Evolutionary conservation across 2,888 invertebrate genomes (phyloP), one percentile per base, ranked within the genome.

Genomic region (Cartodere bifasciata): DNA sequence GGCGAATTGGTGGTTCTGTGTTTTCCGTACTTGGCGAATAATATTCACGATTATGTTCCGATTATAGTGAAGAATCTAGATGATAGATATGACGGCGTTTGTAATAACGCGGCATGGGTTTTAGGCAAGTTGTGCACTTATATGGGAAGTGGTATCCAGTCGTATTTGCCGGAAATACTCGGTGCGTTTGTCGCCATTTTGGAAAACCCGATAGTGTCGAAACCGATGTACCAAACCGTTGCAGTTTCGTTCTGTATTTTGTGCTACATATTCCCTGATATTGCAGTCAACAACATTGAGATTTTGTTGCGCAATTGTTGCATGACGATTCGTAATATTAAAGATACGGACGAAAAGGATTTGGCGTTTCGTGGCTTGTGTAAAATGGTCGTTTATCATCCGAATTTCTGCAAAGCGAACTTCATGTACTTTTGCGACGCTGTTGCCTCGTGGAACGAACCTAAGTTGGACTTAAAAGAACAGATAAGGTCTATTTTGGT

Each of bases 351-450:
- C 59, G 97, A 98, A 63, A 98, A 98, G 63, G 97, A 97, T 63
- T 85, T 92, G 3, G 98, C 97, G 23, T 98, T 98, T 68, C 80
- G 94, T 49, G 98, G 98, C 40, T 85, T 98, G 69, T 98, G 98
- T 64, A 83, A 88, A 62, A 90, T 98, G 86, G 90, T 97, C 47
- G 82, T 87, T 37, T 82, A 90, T 32, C 94, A 97, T 66, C 97
- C 98, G 9, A 83, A 72, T 41, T 97, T 95, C 38, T 90, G 95
- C 26, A 85, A 94, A 28, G 80, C 81, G 34, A 94, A 97, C 58
- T 98, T 99, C 58, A 91, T 98, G 63, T 99, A 82, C 70, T 95
- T 98, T 69, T 98, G 98, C 62, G 98, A 99, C 68, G 98, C 98
- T 4, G 86, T 97, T 17, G 97, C 95, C 13, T 97, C 95, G 2